These are phyloP conservation scores for Polypedilum pembai DNA, from an alignment of 1,140 invertebrate genomes.

Conservation along the genomic window DNA sequence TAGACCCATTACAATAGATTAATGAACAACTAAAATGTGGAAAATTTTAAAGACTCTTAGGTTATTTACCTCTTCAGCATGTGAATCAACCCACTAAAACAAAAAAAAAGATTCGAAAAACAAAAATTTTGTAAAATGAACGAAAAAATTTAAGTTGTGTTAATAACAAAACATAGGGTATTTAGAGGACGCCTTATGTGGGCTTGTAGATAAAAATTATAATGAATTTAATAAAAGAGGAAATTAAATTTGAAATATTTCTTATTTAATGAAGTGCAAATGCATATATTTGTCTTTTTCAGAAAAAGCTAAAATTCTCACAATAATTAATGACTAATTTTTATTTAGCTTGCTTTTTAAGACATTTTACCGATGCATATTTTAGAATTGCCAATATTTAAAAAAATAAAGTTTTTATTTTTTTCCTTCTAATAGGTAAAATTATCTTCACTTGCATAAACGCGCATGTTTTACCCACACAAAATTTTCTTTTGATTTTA, in stretches of 20 bases:
- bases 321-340: conserved; percentile 16
- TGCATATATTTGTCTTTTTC: neutral
- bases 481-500: too few relatives aligned
- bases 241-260: neutral
- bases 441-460: too few relatives aligned
- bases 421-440: too few relatives aligned
- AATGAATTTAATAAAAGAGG: neutral
- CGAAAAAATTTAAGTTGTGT: conserved; percentile 31
- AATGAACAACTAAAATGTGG: conserved; percentile 35
- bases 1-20: conserved; percentile 31
- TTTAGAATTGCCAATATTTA: too few relatives aligned
- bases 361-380: neutral
- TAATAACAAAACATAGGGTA: neutral
- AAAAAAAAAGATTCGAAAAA: conserved; percentile 40
- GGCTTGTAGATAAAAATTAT: neutral
- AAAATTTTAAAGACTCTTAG: conserved; percentile 32
- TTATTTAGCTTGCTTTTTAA: neutral
- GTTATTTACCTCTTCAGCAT: conserved; percentile 54
- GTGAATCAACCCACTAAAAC: conserved; percentile 57
- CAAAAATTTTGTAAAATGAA: conserved; percentile 33
- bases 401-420: too few relatives aligned
- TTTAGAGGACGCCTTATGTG: neutral
- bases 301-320: conserved; percentile 7
- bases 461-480: too few relatives aligned
- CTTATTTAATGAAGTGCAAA: neutral